phyloP scores from a whole-genome alignment of 2,797 vertebrate genomes.

The Prunella strophiata region DNA sequence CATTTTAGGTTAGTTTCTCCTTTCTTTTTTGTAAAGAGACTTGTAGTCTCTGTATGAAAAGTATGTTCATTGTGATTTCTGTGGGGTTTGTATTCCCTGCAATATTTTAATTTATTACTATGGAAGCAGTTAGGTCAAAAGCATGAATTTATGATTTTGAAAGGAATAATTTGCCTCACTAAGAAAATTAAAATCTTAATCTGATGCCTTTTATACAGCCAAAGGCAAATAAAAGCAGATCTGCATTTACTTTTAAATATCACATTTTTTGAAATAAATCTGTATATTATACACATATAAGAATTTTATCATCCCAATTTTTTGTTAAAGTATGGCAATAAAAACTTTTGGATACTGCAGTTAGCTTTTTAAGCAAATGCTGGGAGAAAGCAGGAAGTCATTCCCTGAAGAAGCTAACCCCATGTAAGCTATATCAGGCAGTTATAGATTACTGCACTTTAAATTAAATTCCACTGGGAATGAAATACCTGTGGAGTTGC shows the following conservation, averaged over 20 bases:
- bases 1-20: not conserved
- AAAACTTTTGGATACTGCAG: not conserved
- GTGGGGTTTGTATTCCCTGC: not conserved
- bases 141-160: not conserved
- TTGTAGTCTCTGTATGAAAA: not conserved
- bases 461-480: not conserved
- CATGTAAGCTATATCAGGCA: not conserved
- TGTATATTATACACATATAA: not conserved
- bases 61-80: not conserved
- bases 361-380: not conserved
- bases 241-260: not conserved
- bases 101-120: not conserved
- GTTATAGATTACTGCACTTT: not conserved
- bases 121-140: not conserved
- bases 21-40: not conserved
- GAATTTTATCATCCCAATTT: fast-evolving
- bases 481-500: not conserved
- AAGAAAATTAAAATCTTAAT: not conserved
- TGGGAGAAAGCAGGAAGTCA: not conserved
- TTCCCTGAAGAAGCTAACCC: not conserved
- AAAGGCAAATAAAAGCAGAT: not conserved
- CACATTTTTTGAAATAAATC: not conserved
- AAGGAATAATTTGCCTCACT: not conserved
- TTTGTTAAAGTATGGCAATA: not conserved
- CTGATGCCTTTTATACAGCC: not conserved